Evolutionary conservation across 2,113 vertebrate species (phyloP).

Genomic region (Himantopus leucocephalus): DNA sequence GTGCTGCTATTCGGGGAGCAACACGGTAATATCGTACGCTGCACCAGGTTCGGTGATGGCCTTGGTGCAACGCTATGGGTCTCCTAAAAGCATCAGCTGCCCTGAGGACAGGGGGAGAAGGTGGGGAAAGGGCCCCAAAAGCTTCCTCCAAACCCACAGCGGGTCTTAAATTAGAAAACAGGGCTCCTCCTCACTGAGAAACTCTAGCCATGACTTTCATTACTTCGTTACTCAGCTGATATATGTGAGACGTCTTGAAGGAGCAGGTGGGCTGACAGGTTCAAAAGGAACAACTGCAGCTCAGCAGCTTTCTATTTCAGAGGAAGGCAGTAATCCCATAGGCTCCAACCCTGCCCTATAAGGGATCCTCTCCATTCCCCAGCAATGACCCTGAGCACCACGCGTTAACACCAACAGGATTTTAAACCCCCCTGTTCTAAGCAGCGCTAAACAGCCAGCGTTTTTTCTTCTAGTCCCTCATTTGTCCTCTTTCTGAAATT

Average conservation of each 20-base stretch:
- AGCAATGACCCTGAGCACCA: conserved; percentile 9
- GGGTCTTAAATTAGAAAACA: conserved; percentile 51
- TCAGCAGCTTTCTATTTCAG: conserved; percentile 72
- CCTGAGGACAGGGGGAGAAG: background rate
- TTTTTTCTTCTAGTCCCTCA: background rate
- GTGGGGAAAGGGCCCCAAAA: background rate
- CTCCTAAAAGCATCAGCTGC: background rate
- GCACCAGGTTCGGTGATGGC: background rate
- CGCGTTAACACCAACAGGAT: background rate
- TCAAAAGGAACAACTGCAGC: conserved; percentile 71
- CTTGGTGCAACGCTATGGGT: background rate
- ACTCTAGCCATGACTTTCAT: background rate
- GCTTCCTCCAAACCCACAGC: background rate
- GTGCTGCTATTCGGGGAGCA: background rate
- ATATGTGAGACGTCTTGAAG: conserved; percentile 70
- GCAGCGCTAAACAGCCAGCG: background rate
- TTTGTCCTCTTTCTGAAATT: background rate
- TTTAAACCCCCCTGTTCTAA: background rate
- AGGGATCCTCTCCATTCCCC: conserved; percentile 48
- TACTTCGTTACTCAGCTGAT: conserved; percentile 66
- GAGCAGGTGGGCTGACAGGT: conserved; percentile 62
- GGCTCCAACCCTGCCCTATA: conserved; percentile 60
- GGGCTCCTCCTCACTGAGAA: conserved; percentile 24
- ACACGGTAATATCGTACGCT: accelerated
- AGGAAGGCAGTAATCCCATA: conserved; percentile 60